These are phyloP conservation scores for Phrynocephalus forsythii DNA, from an alignment of 2,797 vertebrate species.

Conservation along the genomic window DNA sequence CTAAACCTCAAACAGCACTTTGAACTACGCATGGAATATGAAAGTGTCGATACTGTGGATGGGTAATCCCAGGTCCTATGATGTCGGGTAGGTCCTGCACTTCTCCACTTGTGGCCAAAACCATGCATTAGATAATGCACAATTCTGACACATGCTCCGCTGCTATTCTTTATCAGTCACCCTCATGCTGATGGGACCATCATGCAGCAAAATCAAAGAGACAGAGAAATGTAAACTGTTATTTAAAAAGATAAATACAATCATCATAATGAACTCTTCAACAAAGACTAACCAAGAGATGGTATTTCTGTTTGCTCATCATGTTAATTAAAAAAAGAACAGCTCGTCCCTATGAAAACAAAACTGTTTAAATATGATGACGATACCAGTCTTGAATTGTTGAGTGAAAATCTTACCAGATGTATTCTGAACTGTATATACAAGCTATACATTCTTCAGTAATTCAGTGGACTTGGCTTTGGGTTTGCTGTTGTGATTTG, in stretches of 20 bases:
- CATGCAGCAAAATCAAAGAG: slow-evolving; percentile 48
- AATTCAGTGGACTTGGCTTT: slow-evolving; percentile 52
- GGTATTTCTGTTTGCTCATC: slow-evolving; percentile 68
- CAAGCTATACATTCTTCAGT: slow-evolving; percentile 39
- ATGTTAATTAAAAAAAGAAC: slow-evolving; percentile 68
- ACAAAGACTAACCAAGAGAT: slow-evolving; percentile 62
- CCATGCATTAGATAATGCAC: background rate
- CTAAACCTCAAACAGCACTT: background rate
- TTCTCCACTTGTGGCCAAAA: background rate
- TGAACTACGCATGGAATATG: background rate
- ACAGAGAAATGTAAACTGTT: slow-evolving; percentile 42
- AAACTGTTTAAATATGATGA: slow-evolving; percentile 67
- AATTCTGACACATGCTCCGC: no score
- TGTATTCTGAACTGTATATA: slow-evolving; percentile 19
- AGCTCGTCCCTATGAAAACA: slow-evolving; percentile 65
- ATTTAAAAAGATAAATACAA: slow-evolving; percentile 63
- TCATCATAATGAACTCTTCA: slow-evolving; percentile 69
- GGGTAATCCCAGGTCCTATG: background rate
- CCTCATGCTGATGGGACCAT: background rate
- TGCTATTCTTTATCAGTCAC: background rate
- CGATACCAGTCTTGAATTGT: slow-evolving; percentile 46
- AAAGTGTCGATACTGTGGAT: background rate
- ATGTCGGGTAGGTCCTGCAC: background rate
- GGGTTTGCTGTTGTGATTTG: slow-evolving; percentile 38
- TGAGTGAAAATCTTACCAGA: slow-evolving; percentile 39